phyloP scores from a whole-genome alignment of 2,113 vertebrate species.

The Australoheros scitulus region DNA sequence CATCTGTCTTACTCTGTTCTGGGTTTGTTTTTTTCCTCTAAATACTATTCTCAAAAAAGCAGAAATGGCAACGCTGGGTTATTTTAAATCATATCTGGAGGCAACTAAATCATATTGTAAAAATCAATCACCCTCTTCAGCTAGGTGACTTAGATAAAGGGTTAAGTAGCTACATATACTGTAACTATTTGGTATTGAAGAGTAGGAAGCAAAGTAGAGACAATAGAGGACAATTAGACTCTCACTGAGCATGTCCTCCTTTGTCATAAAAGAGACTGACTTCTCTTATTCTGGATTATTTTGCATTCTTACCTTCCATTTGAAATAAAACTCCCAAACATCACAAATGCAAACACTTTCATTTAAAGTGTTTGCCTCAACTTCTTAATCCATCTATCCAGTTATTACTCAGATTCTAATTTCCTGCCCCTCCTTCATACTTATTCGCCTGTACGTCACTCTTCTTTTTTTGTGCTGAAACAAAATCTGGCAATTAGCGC shows the following conservation, averaged over 20 bases:
- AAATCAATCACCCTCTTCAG: background rate
- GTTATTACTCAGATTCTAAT: conserved; percentile 47
- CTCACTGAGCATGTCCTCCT: background rate
- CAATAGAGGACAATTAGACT: background rate
- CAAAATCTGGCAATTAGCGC: conserved; percentile 65
- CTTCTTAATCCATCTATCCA: conserved; percentile 25
- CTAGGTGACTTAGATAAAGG: background rate
- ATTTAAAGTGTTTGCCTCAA: conserved; percentile 19
- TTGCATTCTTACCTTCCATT: background rate
- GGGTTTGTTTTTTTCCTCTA: background rate
- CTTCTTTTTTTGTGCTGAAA: conserved; percentile 45
- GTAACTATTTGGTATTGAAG: background rate
- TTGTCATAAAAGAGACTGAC: background rate
- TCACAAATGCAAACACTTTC: conserved; percentile 11
- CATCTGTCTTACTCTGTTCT: background rate
- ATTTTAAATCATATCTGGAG: background rate
- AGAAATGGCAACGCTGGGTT: background rate
- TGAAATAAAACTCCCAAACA: background rate
- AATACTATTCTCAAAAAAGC: background rate
- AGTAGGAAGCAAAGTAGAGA: background rate
- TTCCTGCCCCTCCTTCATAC: conserved; percentile 37
- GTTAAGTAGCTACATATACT: background rate
- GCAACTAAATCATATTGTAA: background rate
- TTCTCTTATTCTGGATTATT: background rate
- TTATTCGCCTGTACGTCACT: background rate